These are phyloP conservation scores for Drosophila suzukii DNA, from an alignment of 1,140 invertebrate genomes.

Conservation along the genomic window DNA sequence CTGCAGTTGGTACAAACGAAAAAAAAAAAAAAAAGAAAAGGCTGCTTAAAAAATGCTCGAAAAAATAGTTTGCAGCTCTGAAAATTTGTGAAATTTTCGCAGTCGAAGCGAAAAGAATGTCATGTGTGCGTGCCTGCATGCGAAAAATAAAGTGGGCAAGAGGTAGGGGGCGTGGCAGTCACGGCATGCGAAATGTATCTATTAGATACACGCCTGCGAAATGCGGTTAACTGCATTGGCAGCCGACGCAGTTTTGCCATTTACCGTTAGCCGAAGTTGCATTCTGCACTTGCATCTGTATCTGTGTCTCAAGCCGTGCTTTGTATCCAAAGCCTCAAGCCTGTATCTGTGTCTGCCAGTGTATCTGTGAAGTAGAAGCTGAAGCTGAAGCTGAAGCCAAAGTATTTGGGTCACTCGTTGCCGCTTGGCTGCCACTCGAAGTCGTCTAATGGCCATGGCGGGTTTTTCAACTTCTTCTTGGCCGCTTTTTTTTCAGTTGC, in stretches of 20 bases:
- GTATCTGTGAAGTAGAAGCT: constrained; percentile 32
- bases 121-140: constrained; percentile 43
- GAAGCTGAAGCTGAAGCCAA: constrained; percentile 44
- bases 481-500: constrained; percentile 11
- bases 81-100: constrained; percentile 41
- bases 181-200: constrained; percentile 62
- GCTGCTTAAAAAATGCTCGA: constrained; percentile 1
- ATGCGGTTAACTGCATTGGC: constrained; percentile 68
- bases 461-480: constrained; percentile 44
- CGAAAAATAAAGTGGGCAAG: constrained; percentile 24
- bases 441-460: constrained; percentile 60
- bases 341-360: constrained; percentile 16
- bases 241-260: constrained; percentile 51
- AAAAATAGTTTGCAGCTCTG: constrained; percentile 31
- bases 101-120: constrained; percentile 36
- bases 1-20: constrained; percentile 23
- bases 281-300: constrained; percentile 10
- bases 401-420: constrained; percentile 70
- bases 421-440: constrained; percentile 58
- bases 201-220: constrained; percentile 60
- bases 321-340: constrained; percentile 7
- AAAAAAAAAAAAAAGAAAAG: constrained; percentile 3
- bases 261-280: constrained; percentile 57
- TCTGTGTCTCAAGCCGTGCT: constrained; percentile 9
- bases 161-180: constrained; percentile 38